Evolutionary conservation across 2,113 vertebrate species (phyloP).

Genomic region (Tachycineta bicolor): DNA sequence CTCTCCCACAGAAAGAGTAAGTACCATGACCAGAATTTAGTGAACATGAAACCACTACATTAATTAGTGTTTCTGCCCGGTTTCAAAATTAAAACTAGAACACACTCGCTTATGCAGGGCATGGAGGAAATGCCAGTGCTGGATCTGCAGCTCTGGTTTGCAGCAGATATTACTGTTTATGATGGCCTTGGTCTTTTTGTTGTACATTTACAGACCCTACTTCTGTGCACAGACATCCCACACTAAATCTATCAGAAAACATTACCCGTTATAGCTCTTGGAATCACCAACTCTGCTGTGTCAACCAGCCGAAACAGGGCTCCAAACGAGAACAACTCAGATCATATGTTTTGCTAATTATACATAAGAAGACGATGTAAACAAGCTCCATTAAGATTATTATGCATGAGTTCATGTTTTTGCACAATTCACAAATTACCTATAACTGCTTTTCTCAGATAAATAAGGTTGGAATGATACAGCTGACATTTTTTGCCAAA

Average conservation of each 20-base stretch:
- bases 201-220: slow-evolving; percentile 21
- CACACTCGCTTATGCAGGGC: background rate
- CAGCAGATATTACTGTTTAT: slow-evolving; percentile 5
- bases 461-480: background rate
- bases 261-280: slow-evolving; percentile 10
- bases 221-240: background rate
- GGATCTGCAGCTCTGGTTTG: background rate
- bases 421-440: slow-evolving; percentile 22
- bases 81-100: no score
- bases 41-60: no score
- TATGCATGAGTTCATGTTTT: slow-evolving; percentile 25
- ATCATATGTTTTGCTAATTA: slow-evolving; percentile 42
- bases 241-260: slow-evolving; percentile 14
- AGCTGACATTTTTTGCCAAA: slow-evolving; percentile 27
- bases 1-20: no score
- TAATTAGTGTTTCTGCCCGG: no score
- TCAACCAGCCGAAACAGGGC: slow-evolving; percentile 29
- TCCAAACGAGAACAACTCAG: background rate
- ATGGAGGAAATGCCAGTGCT: background rate
- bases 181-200: background rate
- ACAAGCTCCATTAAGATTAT: slow-evolving; percentile 42
- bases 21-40: no score
- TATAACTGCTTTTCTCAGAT: background rate
- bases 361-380: background rate
- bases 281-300: background rate